Base-by-base conservation (phyloP, 1,140 invertebrate genomes). In the Drosophila tsacasi region DNA sequence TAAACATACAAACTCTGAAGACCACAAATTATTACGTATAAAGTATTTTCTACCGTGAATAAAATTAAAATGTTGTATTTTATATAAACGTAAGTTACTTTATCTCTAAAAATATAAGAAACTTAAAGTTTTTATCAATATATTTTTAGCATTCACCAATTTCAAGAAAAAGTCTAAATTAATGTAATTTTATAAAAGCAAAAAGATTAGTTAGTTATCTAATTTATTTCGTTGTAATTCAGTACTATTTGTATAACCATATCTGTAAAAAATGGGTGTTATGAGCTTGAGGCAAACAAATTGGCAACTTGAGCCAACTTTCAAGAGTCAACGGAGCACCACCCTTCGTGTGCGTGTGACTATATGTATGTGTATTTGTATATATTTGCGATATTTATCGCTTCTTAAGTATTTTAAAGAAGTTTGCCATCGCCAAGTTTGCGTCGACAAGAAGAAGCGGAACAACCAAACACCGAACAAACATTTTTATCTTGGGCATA, bases 321-420 rank as follows among this genome's bases (percentile, higher is more conserved):
- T 90, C 81, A 81, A 81, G 74, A 90, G 77, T 79, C 69, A 81
- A 75, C 47, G 66, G 39, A 61, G 65, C 67, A 52, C 71, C 79
- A 61, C 71, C 59, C 55, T 40, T 23, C 27, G 32, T 46, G 74
- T 72, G 61, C 40, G 46, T 72, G 37, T 52, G 30, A 27, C n/a
- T 52, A 25, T 27, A 23, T 40, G 27, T 59, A 27, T n/a, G 17
- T 49, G 5, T 7, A 15, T 49, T 37, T 27, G 15, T 50, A 32
- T 35, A 40, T 79, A 69, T 77, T 79, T 76, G 60, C 50, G 62
- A 89, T 89, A 89, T 89, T 89, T 89, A 89, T 89, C 84, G 84
- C 81, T 84, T 78, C 84, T 84, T 89, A 89, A 89, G 84, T 89
- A 89, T 89, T 89, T 89, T 90, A 76, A 90, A 89, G 81, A 89